Percentiles rank a stretch among this genome's conserved stretches.
Conservation (phyloP, 1,140 invertebrate species). For the Protaetia brevitarsis region DNA sequence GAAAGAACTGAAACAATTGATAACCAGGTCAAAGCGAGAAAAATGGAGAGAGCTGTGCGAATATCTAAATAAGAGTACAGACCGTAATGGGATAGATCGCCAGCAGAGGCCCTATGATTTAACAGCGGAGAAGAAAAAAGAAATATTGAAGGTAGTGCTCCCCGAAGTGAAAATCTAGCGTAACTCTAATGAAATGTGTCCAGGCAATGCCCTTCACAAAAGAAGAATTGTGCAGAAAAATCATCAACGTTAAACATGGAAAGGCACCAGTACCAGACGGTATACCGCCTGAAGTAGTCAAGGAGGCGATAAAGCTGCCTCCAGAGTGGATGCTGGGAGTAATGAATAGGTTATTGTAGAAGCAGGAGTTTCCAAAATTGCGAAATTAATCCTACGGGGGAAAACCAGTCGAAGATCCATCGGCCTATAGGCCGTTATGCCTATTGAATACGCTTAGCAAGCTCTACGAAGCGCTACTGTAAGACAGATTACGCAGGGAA, state of each 20-base stretch:
- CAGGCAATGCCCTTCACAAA: neutral
- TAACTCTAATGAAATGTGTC: neutral
- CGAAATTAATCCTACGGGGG: neutral
- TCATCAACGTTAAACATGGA: neutral
- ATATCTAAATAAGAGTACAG: neutral
- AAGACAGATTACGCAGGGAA: neutral
- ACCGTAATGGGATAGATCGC: neutral
- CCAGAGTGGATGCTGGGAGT: too few relatives aligned
- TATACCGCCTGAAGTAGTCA: too few relatives aligned
- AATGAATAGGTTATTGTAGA: neutral
- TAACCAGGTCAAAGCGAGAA: neutral
- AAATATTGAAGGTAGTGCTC: too few relatives aligned
- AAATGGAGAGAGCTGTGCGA: neutral
- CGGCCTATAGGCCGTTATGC: too few relatives aligned
- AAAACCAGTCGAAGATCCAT: too few relatives aligned
- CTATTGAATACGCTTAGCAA: too few relatives aligned
- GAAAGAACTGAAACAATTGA: neutral
- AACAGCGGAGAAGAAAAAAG: too few relatives aligned
- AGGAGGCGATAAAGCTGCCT: neutral
- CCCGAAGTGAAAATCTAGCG: too few relatives aligned
- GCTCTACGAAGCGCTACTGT: neutral
- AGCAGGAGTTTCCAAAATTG: neutral
- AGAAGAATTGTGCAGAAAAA: neutral
- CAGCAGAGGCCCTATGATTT: too few relatives aligned
- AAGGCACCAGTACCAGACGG: neutral